Evolutionary conservation across 1,140 invertebrate species (phyloP), one percentile per base, ranked within the genome.

Genomic region (Thalassaphorura encarpata): DNA sequence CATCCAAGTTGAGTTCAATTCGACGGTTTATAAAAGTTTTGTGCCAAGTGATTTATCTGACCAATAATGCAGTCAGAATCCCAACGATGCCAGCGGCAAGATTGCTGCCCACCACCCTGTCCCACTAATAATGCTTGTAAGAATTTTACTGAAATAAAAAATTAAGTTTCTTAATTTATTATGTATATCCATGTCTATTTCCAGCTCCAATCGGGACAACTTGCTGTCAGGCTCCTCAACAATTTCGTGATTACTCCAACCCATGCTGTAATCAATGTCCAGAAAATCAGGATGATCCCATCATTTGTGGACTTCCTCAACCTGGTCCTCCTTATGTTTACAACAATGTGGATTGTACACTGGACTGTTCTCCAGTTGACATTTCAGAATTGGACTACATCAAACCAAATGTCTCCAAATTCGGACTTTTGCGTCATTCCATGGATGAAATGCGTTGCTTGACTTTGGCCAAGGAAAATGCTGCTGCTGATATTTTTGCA

Each of bases 381-480:
- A 50, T 45, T 23, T 60, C 57, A 2, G 63, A 62, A 27, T 39
- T 65, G 33, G 61, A 65, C 19, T 60, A 60, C 47, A 65, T 65
- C 47, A 60, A 58, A 40, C 63, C 63, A 16, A 65, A 65, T 28
- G 63, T 65, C 0, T 54, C 60, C 8, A 65, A 65, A 26, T 65
- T 52, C 52, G 56, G 60, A 23, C 52, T 65, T 11, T 52, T 65
- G 31, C 56, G 63, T 36, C 63, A 65, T 39, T 56, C 60, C 11
- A 60, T 65, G 60, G 63, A 65, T 49, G 63, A 65, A 43, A 65
- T 65, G 63, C 39, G 63, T 11, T 65, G 63, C 29, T 29, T 65
- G n/a, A 65, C 63, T 13, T 11, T 65, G 11, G 60, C 63, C 5
- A 65, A 62, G 40, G 63, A 65, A 39, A 65, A 62, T 41, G 52